Evolutionary conservation across 2,797 vertebrate genomes (phyloP).

Genomic region (Brachyrhaphis roseni): DNA sequence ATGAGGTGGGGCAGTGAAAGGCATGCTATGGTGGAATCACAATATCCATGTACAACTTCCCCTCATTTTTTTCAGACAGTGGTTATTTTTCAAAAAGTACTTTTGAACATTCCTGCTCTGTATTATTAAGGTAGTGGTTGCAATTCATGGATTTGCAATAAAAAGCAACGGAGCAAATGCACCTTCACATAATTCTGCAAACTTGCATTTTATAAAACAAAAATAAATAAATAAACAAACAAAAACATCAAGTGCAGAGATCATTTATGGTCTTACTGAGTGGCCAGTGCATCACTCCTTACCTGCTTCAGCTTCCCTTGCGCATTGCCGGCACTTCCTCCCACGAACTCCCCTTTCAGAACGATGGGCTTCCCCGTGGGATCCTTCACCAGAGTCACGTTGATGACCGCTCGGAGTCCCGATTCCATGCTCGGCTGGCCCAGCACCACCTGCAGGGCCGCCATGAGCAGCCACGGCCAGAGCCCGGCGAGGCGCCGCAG

Average conservation of each 20-base stretch:
- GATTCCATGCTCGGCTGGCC: constrained; percentile 87
- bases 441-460: constrained; percentile 90
- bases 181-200: not conserved
- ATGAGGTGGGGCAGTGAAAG: constrained; percentile 13
- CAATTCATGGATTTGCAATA: not conserved
- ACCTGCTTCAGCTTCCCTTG: constrained; percentile 97
- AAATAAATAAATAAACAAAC: not conserved
- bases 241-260: not conserved
- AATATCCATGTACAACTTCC: not conserved
- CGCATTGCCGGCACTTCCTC: constrained; percentile 86
- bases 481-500: constrained; percentile 90
- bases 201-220: not conserved
- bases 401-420: constrained; percentile 89
- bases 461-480: constrained; percentile 93
- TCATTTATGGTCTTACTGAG: too few relatives aligned
- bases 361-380: constrained; percentile 83
- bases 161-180: not conserved
- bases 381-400: constrained; percentile 91
- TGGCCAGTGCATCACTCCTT: constrained; percentile 45
- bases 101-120: not conserved
- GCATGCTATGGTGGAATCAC: not conserved
- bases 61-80: not conserved
- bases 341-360: constrained; percentile 92
- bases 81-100: not conserved
- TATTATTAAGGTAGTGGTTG: not conserved